phyloP scores from a whole-genome alignment of 2,113 vertebrate genomes.

The Parus major region DNA sequence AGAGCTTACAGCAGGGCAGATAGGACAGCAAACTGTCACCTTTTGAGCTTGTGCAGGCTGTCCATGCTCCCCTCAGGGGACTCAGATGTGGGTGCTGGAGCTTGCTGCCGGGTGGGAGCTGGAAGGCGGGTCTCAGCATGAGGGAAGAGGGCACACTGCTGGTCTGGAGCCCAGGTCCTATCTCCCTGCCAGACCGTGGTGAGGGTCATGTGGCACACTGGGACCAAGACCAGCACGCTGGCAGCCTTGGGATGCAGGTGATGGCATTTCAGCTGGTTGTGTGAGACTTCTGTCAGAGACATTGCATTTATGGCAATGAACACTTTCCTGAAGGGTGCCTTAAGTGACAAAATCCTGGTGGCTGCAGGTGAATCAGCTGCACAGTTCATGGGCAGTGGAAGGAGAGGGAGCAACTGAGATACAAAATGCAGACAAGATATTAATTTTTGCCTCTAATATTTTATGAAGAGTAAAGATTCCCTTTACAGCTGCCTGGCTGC shows the following conservation, averaged over 20 bases:
- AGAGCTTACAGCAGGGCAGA: background rate
- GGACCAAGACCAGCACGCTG: background rate
- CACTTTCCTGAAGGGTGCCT: background rate
- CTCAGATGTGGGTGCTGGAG: background rate
- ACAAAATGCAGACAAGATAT: background rate
- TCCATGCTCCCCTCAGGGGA: too few species aligned
- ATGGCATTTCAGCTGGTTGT: background rate
- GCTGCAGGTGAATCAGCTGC: background rate
- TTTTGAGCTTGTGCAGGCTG: background rate
- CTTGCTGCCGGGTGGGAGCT: fast-evolving
- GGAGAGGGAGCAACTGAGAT: background rate
- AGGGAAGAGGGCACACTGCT: background rate
- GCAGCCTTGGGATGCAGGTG: background rate
- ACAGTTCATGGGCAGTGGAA: background rate
- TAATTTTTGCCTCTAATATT: slow-evolving; percentile 42
- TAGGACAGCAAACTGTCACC: background rate
- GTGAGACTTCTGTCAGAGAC: background rate
- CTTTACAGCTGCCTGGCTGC: background rate
- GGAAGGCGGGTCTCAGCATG: background rate
- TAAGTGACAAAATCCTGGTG: background rate
- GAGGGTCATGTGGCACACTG: fast-evolving
- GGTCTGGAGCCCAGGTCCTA: background rate
- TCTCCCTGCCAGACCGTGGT: background rate
- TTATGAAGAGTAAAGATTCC: slow-evolving; percentile 29
- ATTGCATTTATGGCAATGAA: background rate